A percentile compares a stretch with the other conserved stretches of the same genome.
Conservation (phyloP, 2,797 vertebrate genomes). For the Poeciliopsis gracilis region DNA sequence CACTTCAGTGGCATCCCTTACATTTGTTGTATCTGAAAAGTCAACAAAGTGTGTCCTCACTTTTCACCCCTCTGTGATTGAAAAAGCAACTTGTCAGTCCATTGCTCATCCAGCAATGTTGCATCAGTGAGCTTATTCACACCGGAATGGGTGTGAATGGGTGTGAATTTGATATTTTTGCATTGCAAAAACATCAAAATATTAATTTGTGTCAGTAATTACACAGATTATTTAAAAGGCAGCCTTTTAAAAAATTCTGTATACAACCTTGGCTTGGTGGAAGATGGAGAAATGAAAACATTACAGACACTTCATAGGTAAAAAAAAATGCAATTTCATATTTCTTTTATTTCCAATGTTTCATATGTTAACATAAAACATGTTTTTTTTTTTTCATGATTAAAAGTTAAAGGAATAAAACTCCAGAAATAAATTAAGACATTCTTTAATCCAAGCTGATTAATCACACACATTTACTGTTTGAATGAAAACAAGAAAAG, state of each 20-base stretch:
- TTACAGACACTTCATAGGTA: too few relatives aligned
- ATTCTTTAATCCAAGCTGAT: not conserved
- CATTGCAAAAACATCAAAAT: not conserved
- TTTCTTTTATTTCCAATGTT: too few relatives aligned
- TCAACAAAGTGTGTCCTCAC: slow-evolving; percentile 14
- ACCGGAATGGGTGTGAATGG: not conserved
- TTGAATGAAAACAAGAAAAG: not conserved
- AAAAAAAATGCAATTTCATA: too few relatives aligned
- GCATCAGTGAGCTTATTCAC: slow-evolving; percentile 22
- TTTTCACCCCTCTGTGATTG: not conserved
- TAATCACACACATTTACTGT: not conserved
- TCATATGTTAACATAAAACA: too few relatives aligned
- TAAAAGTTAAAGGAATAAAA: not conserved
- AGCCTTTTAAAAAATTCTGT: not conserved
- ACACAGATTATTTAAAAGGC: not conserved
- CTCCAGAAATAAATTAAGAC: not conserved
- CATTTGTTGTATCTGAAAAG: fast-evolving
- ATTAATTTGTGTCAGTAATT: not conserved
- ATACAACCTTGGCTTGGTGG: not conserved
- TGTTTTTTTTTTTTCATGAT: not conserved
- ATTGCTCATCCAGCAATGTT: slow-evolving; percentile 18
- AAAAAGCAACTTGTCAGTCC: not conserved
- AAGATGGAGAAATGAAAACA: not conserved
- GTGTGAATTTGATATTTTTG: too few relatives aligned
- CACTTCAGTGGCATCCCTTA: fast-evolving